Base-by-base conservation (phyloP, 2,888 invertebrate genomes). In the Drosophila quinaria region DNA sequence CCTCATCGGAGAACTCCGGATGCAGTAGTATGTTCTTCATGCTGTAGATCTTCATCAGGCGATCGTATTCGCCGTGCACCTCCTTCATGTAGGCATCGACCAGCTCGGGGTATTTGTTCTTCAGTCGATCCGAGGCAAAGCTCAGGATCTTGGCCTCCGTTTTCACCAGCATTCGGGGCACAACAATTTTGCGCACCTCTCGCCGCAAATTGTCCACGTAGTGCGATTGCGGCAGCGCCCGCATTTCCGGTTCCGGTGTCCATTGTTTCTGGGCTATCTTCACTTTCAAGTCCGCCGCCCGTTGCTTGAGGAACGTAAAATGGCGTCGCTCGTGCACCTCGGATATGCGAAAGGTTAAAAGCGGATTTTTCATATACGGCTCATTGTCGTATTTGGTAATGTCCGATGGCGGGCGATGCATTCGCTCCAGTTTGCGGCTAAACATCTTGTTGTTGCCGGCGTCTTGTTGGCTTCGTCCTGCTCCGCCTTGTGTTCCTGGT, bases 11-110 rank as follows among this genome's bases (percentile, higher is more conserved):
- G 59, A 90, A 89, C n/a, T 94, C 94, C 0, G 95, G 95, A 56
- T 95, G 94, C 37, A 94, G 93, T 15, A 96, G 93, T 60, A 95
- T 94, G 35, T 94, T 94, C 82, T 94, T 94, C 50, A 96, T 94
- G 11, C 95, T 95, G 37, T 95, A 94, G 1, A 94, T 92, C 76
- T 95, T 95, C 61, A 95, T 94, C 52, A 95, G 93, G 19, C 92
- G 92, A 78, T 95, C 93, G 93, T 94, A 96, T 77, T 95, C 95
- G 0, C 87, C 87, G 78, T 95, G 92, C 3, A 93, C 92, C 50
- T 95, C 95, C 1, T 81, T 79, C 91, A 95, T 93, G 51, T 94
- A 94, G 0, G 78, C 84, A 3, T 93, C 90, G 0, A 94, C 93
- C 10, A 95, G 86, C 29, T 93, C 91, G 0, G 94, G 94, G 89